Percentiles rank a stretch among this genome's conserved stretches.
These are phyloP conservation scores for Nannobrachium achirus DNA, from an alignment of 2,113 vertebrate species.

Conservation along the genomic window DNA sequence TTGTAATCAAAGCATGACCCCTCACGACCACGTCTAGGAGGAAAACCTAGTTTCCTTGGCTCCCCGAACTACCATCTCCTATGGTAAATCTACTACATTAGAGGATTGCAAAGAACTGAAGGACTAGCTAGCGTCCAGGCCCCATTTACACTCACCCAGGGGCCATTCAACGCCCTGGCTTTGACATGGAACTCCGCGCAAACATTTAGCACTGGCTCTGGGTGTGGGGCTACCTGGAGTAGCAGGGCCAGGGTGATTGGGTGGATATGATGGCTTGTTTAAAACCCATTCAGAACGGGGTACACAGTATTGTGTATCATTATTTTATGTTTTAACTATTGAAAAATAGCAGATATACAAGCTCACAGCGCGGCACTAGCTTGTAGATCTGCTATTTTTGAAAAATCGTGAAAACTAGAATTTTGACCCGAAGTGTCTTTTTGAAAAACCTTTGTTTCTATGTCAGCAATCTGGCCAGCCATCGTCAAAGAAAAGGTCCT, in stretches of 20 bases:
- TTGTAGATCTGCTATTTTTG: no score
- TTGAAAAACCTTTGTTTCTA: no score
- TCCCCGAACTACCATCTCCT: conserved; percentile 20
- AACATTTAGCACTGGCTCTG: conserved; percentile 18
- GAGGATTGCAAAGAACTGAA: background rate
- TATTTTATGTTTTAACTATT: no score
- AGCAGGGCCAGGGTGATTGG: conserved; percentile 24
- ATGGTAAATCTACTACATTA: conserved; percentile 16
- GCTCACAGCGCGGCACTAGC: no score
- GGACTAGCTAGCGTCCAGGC: conserved; percentile 2
- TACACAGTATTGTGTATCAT: no score
- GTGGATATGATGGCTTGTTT: conserved; percentile 57
- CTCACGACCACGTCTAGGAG: conserved; percentile 21
- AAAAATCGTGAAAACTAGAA: no score
- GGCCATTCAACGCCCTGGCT: background rate
- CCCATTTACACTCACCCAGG: conserved; percentile 11
- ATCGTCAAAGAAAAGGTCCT: no score
- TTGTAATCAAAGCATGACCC: conserved; percentile 58
- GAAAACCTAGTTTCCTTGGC: conserved; percentile 26
- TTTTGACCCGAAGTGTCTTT: no score
- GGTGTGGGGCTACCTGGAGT: conserved; percentile 26
- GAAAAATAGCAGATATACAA: no score
- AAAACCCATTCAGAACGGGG: no score
- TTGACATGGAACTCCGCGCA: conserved; percentile 11
- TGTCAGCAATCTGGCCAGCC: no score